Evolutionary conservation across 2,888 invertebrate species (phyloP).

Genomic region (Alviniconcha strummeri): DNA sequence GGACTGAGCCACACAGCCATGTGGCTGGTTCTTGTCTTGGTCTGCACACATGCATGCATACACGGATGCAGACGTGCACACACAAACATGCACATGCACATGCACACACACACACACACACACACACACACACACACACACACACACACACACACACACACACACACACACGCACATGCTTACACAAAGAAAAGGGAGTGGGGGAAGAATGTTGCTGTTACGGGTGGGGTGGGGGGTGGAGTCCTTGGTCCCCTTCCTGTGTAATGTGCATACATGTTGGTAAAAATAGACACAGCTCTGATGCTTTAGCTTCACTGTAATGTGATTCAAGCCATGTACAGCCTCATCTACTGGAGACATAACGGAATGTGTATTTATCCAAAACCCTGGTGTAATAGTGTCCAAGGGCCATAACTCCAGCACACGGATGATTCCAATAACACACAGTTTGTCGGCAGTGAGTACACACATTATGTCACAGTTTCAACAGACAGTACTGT

Average conservation of each 20-base stretch:
- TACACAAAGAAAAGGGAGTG: neutral
- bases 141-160: neutral
- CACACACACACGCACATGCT: neutral
- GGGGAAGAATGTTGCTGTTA: too few relatives aligned
- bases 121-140: neutral
- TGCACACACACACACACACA: neutral
- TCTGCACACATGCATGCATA: neutral
- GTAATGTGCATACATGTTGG: neutral
- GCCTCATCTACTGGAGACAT: too few relatives aligned
- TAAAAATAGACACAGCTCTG: neutral
- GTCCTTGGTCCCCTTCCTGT: neutral
- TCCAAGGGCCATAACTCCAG: too few relatives aligned
- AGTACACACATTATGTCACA: too few relatives aligned
- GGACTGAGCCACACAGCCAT: neutral
- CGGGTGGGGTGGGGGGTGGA: too few relatives aligned
- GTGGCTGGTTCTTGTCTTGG: neutral
- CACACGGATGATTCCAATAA: too few relatives aligned
- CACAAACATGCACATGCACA: neutral
- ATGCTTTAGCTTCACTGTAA: too few relatives aligned
- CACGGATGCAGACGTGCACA: neutral
- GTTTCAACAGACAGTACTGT: too few relatives aligned
- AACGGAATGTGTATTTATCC: too few relatives aligned
- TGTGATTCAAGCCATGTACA: too few relatives aligned
- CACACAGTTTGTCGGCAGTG: too few relatives aligned
- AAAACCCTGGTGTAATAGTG: too few relatives aligned